These are phyloP conservation scores for Drosophila limbata DNA, from an alignment of 2,888 invertebrate genomes.

Conservation along the genomic window DNA sequence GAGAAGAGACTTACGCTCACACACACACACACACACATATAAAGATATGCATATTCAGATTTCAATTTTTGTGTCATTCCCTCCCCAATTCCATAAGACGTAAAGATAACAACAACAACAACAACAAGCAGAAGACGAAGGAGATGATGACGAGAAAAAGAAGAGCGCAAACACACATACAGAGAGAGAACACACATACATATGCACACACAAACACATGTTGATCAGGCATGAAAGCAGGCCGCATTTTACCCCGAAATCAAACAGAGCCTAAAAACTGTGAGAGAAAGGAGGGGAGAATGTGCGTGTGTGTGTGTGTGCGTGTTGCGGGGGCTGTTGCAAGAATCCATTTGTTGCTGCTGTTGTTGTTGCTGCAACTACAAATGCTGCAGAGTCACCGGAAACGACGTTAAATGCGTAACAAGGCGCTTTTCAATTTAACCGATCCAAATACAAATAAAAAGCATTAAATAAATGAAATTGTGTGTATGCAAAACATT, in stretches of 20 bases:
- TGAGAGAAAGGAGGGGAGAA: background rate
- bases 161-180: constrained; percentile 28
- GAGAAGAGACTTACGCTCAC: background rate
- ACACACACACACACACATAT: constrained; percentile 9
- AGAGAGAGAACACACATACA: constrained; percentile 11
- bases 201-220: constrained; percentile 63
- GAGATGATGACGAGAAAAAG: background rate
- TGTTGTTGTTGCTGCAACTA: background rate
- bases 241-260: constrained; percentile 49
- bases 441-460: constrained; percentile 69
- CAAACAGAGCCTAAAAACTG: constrained; percentile 36
- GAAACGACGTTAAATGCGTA: constrained; percentile 79
- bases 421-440: constrained; percentile 79
- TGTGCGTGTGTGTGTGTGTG: background rate
- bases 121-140: constrained; percentile 4
- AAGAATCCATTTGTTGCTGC: constrained; percentile 19
- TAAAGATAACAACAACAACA: constrained; percentile 19
- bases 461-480: constrained; percentile 76
- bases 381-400: constrained; percentile 47
- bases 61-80: constrained; percentile 50
- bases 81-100: constrained; percentile 48
- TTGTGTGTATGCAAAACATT: constrained; percentile 75
- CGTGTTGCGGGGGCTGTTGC: constrained; percentile 22
- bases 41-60: constrained; percentile 63
- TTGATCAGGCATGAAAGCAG: constrained; percentile 75